These are phyloP conservation scores for Dendrolimus kikuchii DNA, from an alignment of 1,140 invertebrate genomes.

Conservation along the genomic window DNA sequence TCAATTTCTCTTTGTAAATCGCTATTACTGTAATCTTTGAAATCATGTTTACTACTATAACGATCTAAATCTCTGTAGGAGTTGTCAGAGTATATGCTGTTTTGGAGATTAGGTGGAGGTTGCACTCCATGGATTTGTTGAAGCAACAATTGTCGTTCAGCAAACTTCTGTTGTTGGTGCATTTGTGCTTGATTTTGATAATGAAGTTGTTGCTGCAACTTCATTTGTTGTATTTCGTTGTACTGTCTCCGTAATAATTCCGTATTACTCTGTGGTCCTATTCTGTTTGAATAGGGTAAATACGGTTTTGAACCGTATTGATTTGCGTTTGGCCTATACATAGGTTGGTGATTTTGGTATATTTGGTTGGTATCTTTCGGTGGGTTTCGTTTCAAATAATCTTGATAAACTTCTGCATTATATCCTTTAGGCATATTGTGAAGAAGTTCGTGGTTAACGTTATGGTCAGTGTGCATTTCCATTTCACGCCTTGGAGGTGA, in stretches of 20 bases:
- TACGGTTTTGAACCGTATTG: conserved; percentile 64
- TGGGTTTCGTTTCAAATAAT: conserved; percentile 70
- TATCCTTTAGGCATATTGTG: conserved; percentile 66
- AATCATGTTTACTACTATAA: conserved; percentile 63
- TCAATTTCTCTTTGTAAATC: conserved; percentile 54
- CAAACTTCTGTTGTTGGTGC: conserved; percentile 76
- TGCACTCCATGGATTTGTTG: conserved; percentile 69
- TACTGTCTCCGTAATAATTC: conserved; percentile 73
- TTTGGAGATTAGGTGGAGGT: conserved; percentile 64
- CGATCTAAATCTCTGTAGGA: conserved; percentile 59
- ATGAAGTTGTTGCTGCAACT: conserved; percentile 74
- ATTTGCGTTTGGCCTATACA: conserved; percentile 60
- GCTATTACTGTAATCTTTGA: conserved; percentile 49
- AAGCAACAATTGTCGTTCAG: conserved; percentile 71
- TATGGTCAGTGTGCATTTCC: conserved; percentile 52
- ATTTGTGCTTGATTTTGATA: conserved; percentile 75
- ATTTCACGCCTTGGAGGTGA: conserved; percentile 48
- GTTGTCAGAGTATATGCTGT: conserved; percentile 60
- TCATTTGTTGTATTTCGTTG: conserved; percentile 75
- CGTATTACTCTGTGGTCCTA: conserved; percentile 70
- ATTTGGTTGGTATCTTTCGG: conserved; percentile 71
- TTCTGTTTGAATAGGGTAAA: conserved; percentile 64
- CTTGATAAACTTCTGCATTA: conserved; percentile 68
- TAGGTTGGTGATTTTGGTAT: conserved; percentile 71
- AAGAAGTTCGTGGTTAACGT: conserved; percentile 57